Evolutionary conservation across 2,797 vertebrate genomes (phyloP).

Genomic region (Eupleurogrammus muticus): DNA sequence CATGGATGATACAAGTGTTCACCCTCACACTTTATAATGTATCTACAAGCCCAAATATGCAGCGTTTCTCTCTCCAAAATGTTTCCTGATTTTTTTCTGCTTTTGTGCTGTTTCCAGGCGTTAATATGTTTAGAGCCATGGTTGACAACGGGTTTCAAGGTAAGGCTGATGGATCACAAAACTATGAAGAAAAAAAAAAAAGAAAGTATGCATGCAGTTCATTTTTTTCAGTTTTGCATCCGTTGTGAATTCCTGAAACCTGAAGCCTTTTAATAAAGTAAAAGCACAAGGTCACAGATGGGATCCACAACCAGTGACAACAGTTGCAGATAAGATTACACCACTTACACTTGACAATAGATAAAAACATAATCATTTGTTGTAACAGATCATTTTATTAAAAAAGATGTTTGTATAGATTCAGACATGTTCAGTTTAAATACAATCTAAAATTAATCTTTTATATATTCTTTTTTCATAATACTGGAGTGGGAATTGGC

Average conservation of each 20-base stretch:
- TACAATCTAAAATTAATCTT: slow-evolving; percentile 85
- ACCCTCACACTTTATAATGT: not conserved
- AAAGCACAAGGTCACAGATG: not conserved
- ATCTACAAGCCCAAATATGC: not conserved
- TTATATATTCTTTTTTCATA: slow-evolving; percentile 73
- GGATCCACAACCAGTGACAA: not conserved
- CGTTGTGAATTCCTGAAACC: not conserved
- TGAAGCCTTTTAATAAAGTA: not conserved
- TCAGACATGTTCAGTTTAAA: slow-evolving; percentile 83
- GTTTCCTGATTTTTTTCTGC: not conserved
- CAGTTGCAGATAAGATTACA: not conserved
- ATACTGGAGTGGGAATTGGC: slow-evolving; percentile 78
- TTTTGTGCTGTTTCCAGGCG: not conserved
- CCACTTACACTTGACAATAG: not conserved
- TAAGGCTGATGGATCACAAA: not conserved
- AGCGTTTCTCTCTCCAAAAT: not conserved
- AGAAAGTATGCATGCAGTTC: not conserved
- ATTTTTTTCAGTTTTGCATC: not conserved
- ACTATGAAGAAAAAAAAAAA: not conserved
- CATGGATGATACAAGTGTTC: not conserved
- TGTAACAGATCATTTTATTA: slow-evolving; percentile 84
- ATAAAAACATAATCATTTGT: slow-evolving; percentile 1
- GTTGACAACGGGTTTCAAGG: not conserved
- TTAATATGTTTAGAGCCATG: not conserved
- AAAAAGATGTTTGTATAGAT: slow-evolving; percentile 75